phyloP scores from a whole-genome alignment of 2,797 vertebrate genomes.

The Sebastes iracundus region DNA sequence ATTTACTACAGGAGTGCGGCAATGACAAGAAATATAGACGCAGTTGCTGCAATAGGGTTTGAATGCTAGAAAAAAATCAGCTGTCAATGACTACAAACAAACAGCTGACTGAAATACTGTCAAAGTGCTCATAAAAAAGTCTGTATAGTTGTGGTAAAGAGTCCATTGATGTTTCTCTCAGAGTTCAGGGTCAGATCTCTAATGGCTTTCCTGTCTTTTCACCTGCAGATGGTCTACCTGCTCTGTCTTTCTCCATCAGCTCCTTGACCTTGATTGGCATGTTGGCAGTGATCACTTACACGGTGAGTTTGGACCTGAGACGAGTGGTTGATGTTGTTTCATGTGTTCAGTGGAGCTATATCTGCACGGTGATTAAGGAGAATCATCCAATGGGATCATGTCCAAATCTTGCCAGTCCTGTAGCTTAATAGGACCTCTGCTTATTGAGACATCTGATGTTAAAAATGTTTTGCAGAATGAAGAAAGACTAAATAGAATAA shows the following conservation, averaged over 20 bases:
- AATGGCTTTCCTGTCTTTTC: conserved; percentile 42
- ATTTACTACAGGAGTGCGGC: background rate
- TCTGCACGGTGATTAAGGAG: conserved; percentile 35
- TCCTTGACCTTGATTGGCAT: conserved; percentile 98
- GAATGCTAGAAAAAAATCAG: background rate
- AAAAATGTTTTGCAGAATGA: background rate
- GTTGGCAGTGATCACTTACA: conserved; percentile 98
- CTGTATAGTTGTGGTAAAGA: conserved; percentile 1
- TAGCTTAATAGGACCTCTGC: conserved; percentile 23
- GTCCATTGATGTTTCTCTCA: conserved; percentile 19
- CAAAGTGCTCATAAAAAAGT: conserved; percentile 5
- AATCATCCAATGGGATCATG: conserved; percentile 24
- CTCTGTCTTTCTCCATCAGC: conserved; percentile 97
- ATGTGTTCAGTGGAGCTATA: conserved; percentile 42
- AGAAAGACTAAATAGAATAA: background rate
- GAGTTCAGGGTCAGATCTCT: conserved; percentile 29
- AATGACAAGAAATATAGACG: background rate
- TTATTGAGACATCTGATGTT: background rate
- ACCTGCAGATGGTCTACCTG: conserved; percentile 91
- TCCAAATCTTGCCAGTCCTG: conserved; percentile 21
- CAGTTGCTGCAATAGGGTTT: no score
- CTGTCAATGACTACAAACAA: background rate
- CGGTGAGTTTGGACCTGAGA: conserved; percentile 87
- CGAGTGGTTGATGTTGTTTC: conserved; percentile 47
- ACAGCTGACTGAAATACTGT: conserved; percentile 3